Evolutionary conservation across 2,113 vertebrate species (phyloP).

Genomic region (Sinocyclocheilus anophthalmus): DNA sequence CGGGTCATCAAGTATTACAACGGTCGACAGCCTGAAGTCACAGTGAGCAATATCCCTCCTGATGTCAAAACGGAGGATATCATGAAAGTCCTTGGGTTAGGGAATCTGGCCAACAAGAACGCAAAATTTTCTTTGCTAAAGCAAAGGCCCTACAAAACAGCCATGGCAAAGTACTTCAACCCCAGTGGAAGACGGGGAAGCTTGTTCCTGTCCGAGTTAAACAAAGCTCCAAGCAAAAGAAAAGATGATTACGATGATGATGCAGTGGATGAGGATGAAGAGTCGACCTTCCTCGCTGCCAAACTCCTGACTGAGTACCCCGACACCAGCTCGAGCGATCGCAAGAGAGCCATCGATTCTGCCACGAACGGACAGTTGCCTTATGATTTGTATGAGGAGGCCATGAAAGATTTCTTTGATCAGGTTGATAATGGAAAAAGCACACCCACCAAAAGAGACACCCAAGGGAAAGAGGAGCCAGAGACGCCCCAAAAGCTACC

Average conservation of each 20-base stretch:
- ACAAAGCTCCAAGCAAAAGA: slow-evolving; percentile 81
- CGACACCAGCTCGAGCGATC: slow-evolving; percentile 73
- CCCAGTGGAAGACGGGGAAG: slow-evolving; percentile 79
- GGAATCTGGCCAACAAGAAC: slow-evolving; percentile 82
- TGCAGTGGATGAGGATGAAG: slow-evolving; percentile 84
- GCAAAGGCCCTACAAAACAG: slow-evolving; percentile 80
- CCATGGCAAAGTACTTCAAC: slow-evolving; percentile 73
- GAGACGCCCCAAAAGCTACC: slow-evolving; percentile 71
- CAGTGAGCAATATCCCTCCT: slow-evolving; percentile 78
- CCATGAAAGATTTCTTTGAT: slow-evolving; percentile 83
- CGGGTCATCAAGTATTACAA: slow-evolving; percentile 82
- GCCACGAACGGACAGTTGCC: slow-evolving; percentile 78
- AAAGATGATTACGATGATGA: slow-evolving; percentile 80
- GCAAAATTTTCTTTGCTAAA: slow-evolving; percentile 75
- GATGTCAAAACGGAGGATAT: slow-evolving; percentile 92
- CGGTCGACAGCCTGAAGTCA: slow-evolving; percentile 74
- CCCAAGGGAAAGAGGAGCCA: slow-evolving; percentile 69
- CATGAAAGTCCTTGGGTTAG: slow-evolving; percentile 87
- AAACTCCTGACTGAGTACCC: slow-evolving; percentile 90
- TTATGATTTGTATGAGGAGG: slow-evolving; percentile 84
- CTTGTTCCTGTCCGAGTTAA: slow-evolving; percentile 78
- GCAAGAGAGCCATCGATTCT: slow-evolving; percentile 76
- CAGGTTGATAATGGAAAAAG: slow-evolving; percentile 76
- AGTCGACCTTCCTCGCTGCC: slow-evolving; percentile 87
- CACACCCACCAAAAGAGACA: slow-evolving; percentile 77